Percentiles rank a stretch among this genome's conserved stretches.
Conservation (phyloP, 2,888 invertebrate species). For the Dilophus febrilis region DNA sequence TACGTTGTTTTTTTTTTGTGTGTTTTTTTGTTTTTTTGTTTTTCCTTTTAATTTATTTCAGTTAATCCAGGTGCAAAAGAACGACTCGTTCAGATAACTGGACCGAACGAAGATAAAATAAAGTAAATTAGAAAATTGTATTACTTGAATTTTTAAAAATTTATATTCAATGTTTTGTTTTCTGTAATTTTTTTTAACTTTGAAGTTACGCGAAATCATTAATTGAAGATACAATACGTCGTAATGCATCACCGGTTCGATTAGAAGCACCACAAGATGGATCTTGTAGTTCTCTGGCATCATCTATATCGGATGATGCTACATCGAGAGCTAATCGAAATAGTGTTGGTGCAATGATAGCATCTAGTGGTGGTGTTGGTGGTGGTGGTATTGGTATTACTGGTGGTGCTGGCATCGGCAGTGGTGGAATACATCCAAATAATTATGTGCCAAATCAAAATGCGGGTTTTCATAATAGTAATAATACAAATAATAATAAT, state of each 20-base stretch:
- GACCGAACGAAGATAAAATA: conserved; percentile 83
- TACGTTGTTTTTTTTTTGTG: too few species aligned
- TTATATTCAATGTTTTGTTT: conserved; percentile 1
- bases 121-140: conserved; percentile 39
- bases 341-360: conserved; percentile 10
- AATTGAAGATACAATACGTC: conserved; percentile 87
- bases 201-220: conserved; percentile 81
- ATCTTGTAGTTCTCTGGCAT: conserved; percentile 64
- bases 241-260: conserved; percentile 84
- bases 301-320: conserved; percentile 48
- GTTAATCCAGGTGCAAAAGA: conserved; percentile 91
- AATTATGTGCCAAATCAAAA: conserved; percentile 2
- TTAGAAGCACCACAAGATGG: conserved; percentile 42
- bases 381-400: conserved; percentile 13
- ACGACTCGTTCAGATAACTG: conserved; percentile 88
- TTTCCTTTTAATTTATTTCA: too few species aligned
- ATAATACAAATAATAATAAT: too few species aligned
- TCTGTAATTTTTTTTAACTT: too few species aligned
- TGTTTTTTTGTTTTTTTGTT: too few species aligned
- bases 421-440: not conserved
- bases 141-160: not conserved
- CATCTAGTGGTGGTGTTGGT: conserved; percentile 11
- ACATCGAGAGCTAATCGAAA: conserved; percentile 17
- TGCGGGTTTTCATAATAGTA: not conserved
- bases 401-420: conserved; percentile 1